Evolutionary conservation across 2,113 vertebrate species (phyloP).

Genomic region (Nothocercus nigrocapillus): DNA sequence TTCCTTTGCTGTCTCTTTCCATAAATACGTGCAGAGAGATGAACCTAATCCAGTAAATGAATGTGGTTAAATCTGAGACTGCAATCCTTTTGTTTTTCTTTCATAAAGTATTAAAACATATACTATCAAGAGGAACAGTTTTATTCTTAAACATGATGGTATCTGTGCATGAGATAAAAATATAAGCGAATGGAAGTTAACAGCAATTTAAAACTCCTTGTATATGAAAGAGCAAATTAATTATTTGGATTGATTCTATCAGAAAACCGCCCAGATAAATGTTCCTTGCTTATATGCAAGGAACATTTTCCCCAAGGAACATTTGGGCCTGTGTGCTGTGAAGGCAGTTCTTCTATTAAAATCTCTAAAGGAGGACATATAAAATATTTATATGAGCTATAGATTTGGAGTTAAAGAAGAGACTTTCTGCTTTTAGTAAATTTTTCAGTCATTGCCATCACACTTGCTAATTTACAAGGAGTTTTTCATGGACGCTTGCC

Average conservation of each 20-base stretch:
- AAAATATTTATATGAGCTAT: not conserved
- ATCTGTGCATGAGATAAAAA: not conserved
- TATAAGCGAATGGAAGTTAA: not conserved
- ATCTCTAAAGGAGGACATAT: not conserved
- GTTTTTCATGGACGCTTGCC: conserved; percentile 35
- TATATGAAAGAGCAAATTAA: not conserved
- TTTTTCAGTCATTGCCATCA: not conserved
- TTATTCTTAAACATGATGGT: not conserved
- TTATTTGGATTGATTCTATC: conserved; percentile 1
- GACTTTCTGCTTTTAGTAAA: not conserved
- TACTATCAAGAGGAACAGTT: conserved; percentile 24
- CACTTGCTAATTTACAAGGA: conserved; percentile 14
- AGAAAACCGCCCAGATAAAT: not conserved
- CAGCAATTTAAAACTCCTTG: not conserved
- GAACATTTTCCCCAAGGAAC: not conserved
- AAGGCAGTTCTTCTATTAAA: not conserved
- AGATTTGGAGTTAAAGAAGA: not conserved
- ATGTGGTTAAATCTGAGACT: conserved; percentile 8
- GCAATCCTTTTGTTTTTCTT: conserved; percentile 17
- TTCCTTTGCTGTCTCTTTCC: conserved; percentile 29
- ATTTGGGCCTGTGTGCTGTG: not conserved
- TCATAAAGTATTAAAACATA: not conserved
- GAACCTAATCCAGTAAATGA: conserved; percentile 28
- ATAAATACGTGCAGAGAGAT: not conserved
- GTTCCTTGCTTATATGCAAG: not conserved